phyloP scores from a whole-genome alignment of 2,888 invertebrate species.

The Trisateles emortualis region DNA sequence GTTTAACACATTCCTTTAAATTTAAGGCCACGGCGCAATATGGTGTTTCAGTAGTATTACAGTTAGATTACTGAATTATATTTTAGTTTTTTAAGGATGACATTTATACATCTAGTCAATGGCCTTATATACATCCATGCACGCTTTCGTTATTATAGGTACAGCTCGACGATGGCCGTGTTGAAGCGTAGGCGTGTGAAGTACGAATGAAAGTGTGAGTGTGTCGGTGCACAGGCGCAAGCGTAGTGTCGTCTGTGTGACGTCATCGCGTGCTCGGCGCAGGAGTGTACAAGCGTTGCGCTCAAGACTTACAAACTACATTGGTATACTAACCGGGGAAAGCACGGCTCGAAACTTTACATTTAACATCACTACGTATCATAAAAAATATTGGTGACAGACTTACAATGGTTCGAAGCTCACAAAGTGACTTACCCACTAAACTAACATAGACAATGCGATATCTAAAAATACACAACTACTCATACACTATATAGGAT shows the following conservation, averaged over 20 bases:
- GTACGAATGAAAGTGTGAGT: slow-evolving; percentile 37
- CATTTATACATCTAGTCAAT: slow-evolving; percentile 59
- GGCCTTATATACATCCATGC: slow-evolving; percentile 73
- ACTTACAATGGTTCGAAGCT: slow-evolving; percentile 80
- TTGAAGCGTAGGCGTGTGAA: slow-evolving; percentile 40
- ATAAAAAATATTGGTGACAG: slow-evolving; percentile 82
- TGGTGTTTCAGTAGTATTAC: slow-evolving; percentile 86
- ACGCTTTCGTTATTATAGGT: slow-evolving; percentile 11
- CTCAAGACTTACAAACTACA: slow-evolving; percentile 60
- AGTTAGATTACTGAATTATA: slow-evolving; percentile 75
- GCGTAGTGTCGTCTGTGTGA: slow-evolving; percentile 30
- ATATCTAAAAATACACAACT: slow-evolving; percentile 86
- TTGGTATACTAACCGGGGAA: slow-evolving; percentile 64
- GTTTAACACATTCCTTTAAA: slow-evolving; percentile 81
- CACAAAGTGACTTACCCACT: slow-evolving; percentile 82
- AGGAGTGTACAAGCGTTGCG: slow-evolving; percentile 47
- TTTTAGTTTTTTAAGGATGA: slow-evolving; percentile 70
- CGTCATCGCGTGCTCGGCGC: slow-evolving; percentile 24
- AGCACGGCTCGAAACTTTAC: slow-evolving; percentile 71
- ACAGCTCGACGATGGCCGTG: slow-evolving; percentile 25
- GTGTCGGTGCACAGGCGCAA: slow-evolving; percentile 38
- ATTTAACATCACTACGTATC: slow-evolving; percentile 61
- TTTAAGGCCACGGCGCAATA: slow-evolving; percentile 87
- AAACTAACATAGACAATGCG: slow-evolving; percentile 85
- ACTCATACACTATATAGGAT: slow-evolving; percentile 84